A percentile compares a stretch with the other conserved stretches of the same genome.
Evolutionary conservation across 2,888 invertebrate genomes (phyloP).

Genomic region (Beris morrisii): DNA sequence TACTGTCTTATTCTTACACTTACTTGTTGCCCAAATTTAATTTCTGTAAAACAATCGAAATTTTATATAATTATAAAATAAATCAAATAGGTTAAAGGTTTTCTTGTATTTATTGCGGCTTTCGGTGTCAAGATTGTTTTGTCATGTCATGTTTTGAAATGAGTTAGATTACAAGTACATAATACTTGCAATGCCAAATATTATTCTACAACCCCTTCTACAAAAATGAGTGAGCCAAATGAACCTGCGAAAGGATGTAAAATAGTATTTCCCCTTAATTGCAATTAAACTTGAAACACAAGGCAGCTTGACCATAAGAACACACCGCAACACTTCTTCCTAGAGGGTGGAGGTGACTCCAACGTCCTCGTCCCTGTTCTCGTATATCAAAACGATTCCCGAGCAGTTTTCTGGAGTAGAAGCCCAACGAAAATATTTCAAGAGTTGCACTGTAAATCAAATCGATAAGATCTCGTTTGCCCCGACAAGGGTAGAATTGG

Average conservation of each 20-base stretch:
- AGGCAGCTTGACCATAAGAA: neutral
- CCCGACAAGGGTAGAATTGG: conserved; percentile 3
- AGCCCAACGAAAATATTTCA: conserved; percentile 27
- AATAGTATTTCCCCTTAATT: conserved; percentile 6
- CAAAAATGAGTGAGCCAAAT: no score
- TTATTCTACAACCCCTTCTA: no score
- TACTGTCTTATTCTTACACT: no score
- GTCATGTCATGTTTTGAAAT: no score
- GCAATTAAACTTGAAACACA: conserved; percentile 11
- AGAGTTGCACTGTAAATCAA: conserved; percentile 31
- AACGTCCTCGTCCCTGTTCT: neutral
- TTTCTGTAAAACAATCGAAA: no score
- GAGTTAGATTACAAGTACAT: no score
- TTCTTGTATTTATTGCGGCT: no score
- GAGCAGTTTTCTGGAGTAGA: conserved; percentile 10
- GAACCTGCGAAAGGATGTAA: neutral
- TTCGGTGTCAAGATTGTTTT: no score
- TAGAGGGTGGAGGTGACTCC: neutral
- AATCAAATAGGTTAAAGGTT: no score
- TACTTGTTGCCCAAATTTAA: no score
- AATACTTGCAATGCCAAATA: no score
- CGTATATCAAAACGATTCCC: conserved; percentile 9
- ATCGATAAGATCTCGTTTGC: conserved; percentile 26
- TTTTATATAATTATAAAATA: no score
- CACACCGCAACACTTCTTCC: neutral